Conservation (phyloP, 2,797 vertebrate genomes). For the Platyrinchus mystaceus region DNA sequence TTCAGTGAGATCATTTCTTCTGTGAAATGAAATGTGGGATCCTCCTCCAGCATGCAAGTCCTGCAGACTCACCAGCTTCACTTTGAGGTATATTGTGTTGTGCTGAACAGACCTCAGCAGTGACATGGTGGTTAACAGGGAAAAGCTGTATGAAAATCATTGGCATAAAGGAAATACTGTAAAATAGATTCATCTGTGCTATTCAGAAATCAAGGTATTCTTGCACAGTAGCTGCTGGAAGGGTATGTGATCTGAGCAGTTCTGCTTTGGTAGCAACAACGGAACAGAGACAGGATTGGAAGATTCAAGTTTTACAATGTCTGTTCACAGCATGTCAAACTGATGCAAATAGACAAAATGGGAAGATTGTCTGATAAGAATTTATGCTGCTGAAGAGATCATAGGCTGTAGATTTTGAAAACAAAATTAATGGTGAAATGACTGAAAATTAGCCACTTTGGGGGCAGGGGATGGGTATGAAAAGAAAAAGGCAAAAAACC, state of each 20-base stretch:
- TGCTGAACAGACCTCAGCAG: background rate
- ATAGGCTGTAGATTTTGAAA: background rate
- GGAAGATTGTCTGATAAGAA: background rate
- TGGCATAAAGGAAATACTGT: background rate
- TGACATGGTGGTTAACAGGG: background rate
- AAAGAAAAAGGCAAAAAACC: background rate
- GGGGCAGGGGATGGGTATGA: fast-evolving
- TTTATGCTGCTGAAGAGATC: background rate
- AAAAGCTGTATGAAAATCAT: background rate
- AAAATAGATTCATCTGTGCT: background rate
- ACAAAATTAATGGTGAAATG: background rate
- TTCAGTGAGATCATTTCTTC: background rate
- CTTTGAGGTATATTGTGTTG: background rate
- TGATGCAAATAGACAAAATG: background rate
- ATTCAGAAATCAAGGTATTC: background rate
- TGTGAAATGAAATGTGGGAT: background rate
- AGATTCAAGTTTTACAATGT: background rate
- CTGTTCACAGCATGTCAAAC: background rate
- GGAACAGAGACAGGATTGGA: background rate
- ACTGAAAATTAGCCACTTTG: background rate
- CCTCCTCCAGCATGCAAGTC: background rate
- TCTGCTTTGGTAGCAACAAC: background rate
- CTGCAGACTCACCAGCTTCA: background rate
- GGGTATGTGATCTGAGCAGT: background rate
- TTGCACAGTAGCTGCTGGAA: background rate